Base-by-base conservation (phyloP, 2,888 invertebrate genomes). In the Byasa hedistus region DNA sequence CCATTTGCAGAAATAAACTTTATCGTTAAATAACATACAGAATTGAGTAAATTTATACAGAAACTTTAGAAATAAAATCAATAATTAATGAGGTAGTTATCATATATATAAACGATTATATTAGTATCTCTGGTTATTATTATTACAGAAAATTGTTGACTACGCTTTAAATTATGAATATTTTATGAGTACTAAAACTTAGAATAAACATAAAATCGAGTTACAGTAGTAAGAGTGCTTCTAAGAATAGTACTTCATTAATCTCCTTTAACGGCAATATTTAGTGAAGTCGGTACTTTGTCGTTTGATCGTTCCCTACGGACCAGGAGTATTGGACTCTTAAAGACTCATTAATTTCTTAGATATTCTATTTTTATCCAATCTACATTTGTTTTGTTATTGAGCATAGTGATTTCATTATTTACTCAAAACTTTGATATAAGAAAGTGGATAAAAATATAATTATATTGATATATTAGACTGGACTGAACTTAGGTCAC, bases 321-420 rank as follows among this genome's bases (percentile, higher is more conserved):
- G 57, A 17, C 24, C 63, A 63, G 63, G 63, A 57, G 63, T 63
- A 63, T 56, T 27, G 57, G 51, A 63, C 63, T 48, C 36, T 48
- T 24, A 63, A 61, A 23, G 58, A 52, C 39, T 62, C 61, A 61
- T 61, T 58, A 62, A 57, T 61, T 66, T 58, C 39, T 17, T 21
- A 23, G 23, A 32, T 51, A n/a, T 57, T 65, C 57, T 62, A 54
- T 61, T 66, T 54, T 57, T 48, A 23, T 19, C 44, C 17, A 44
- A 44, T 19, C 15, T 44, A 17, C 15, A 15, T 44, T 44, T 44
- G 19, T 44, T 1, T 19, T 44, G 44, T 44, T 44, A 17, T 44
- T 15, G 17, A 44, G 17, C 44, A 44, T 17, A 44, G 19, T 10
- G 17, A 44, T 44, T 17, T 44, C 19, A 39, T 39, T 12, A 19